phyloP scores from a whole-genome alignment of 2,888 invertebrate genomes.

The Drosophila villosipedis region DNA sequence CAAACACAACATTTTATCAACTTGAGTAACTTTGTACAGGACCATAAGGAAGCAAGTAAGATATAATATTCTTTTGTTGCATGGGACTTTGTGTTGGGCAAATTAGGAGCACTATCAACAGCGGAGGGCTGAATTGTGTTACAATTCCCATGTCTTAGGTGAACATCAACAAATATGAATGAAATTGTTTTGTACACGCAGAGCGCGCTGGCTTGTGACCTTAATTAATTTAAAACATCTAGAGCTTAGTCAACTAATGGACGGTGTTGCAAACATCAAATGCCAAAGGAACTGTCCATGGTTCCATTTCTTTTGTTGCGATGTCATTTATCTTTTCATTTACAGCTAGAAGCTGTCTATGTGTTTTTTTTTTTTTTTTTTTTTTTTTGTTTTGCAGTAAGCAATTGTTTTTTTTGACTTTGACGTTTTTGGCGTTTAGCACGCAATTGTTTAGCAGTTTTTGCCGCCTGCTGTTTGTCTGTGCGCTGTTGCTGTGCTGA shows the following conservation, averaged over 20 bases:
- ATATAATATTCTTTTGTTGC: neutral
- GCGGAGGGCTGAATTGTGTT: constrained; percentile 5
- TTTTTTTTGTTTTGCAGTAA: constrained; percentile 30
- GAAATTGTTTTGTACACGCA: constrained; percentile 67
- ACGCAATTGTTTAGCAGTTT: constrained; percentile 81
- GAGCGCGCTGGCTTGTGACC: constrained; percentile 50
- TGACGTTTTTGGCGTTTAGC: constrained; percentile 76
- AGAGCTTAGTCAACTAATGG: constrained; percentile 50
- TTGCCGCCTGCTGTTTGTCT: constrained; percentile 48
- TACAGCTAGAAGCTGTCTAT: constrained; percentile 49
- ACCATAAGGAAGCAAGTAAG: constrained; percentile 1
- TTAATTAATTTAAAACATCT: constrained; percentile 70
- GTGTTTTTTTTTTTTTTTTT: constrained; percentile 19
- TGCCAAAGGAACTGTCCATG: constrained; percentile 33
- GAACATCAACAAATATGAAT: constrained; percentile 50
- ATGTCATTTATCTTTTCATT: constrained; percentile 74
- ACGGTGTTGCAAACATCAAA: constrained; percentile 34
- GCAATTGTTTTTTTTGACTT: constrained; percentile 54
- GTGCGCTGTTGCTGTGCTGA: constrained; percentile 35
- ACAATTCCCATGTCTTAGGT: constrained; percentile 6
- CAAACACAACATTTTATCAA: neutral
- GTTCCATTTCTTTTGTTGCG: constrained; percentile 22
- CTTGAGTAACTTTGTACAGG: neutral
- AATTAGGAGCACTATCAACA: constrained; percentile 20
- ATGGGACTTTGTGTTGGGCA: neutral